Conservation (phyloP, 2,797 vertebrate genomes). For the Hyperoplus lanceolatus region DNA sequence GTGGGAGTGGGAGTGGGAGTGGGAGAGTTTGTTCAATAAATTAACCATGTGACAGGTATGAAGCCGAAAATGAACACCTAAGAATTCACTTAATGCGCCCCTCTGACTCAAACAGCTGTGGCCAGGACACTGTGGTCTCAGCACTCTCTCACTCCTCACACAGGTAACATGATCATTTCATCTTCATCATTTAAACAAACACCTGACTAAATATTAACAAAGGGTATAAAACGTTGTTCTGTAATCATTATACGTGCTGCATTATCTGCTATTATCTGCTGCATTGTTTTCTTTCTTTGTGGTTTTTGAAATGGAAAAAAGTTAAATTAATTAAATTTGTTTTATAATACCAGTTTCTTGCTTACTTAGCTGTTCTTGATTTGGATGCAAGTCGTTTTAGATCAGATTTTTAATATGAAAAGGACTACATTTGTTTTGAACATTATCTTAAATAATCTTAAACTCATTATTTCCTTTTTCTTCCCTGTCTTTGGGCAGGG, state of each 20-base stretch:
- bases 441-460: not conserved
- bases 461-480: not conserved
- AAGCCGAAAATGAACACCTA: conserved; percentile 21
- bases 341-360: not conserved
- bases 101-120: conserved; percentile 19
- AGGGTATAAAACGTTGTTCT: not conserved
- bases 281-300: too few relatives aligned
- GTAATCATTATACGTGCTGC: too few relatives aligned
- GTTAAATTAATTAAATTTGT: too few relatives aligned
- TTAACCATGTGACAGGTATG: conserved; percentile 1
- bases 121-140: conserved; percentile 33
- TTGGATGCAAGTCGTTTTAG: not conserved
- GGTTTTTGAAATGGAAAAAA: too few relatives aligned
- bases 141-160: not conserved
- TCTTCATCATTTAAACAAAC: conserved; percentile 10
- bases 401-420: not conserved
- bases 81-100: not conserved
- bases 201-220: not conserved
- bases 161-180: conserved; percentile 8
- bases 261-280: too few relatives aligned
- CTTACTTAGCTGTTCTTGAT: not conserved
- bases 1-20: not conserved
- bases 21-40: not conserved
- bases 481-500: conserved; percentile 9
- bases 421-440: not conserved